A percentile compares a stretch with the other conserved stretches of the same genome.
Evolutionary conservation across 2,888 invertebrate species (phyloP).

Genomic region (Masnerella sp.): DNA sequence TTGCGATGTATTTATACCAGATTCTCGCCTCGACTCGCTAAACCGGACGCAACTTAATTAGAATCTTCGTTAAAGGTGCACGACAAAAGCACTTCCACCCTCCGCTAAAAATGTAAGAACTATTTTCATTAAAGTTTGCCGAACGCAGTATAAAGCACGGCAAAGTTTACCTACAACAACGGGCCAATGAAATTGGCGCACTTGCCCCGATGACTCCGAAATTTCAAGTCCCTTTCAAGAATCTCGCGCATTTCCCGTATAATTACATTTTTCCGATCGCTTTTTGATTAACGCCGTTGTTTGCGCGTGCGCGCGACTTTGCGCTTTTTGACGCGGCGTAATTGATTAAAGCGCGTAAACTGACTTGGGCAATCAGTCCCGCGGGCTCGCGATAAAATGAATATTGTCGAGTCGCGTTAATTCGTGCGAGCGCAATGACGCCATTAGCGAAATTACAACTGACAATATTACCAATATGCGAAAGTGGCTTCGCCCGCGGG

Average conservation of each 20-base stretch:
- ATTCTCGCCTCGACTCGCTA: conserved; percentile 44
- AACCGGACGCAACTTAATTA: conserved; percentile 67
- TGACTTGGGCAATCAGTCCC: conserved; percentile 35
- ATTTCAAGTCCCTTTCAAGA: conserved; percentile 44
- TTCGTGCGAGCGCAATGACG: conserved; percentile 62
- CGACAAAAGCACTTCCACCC: conserved; percentile 62
- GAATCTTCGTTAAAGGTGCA: conserved; percentile 71
- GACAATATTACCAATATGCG: conserved; percentile 72
- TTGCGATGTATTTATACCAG: conserved; percentile 54
- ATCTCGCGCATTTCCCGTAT: conserved; percentile 22
- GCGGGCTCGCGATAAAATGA: conserved; percentile 37
- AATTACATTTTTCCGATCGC: conserved; percentile 25
- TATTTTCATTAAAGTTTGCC: conserved; percentile 73
- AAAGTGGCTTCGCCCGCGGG: conserved; percentile 64
- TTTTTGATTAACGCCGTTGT: not conserved
- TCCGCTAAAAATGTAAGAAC: conserved; percentile 72
- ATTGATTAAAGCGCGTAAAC: conserved; percentile 44
- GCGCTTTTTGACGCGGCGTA: not conserved
- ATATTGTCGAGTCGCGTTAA: conserved; percentile 49
- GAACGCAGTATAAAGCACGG: conserved; percentile 64
- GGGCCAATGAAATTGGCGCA: conserved; percentile 49
- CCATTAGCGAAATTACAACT: conserved; percentile 75
- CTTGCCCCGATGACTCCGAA: conserved; percentile 44
- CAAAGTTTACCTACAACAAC: conserved; percentile 50
- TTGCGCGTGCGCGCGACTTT: not conserved